A percentile compares a stretch with the other conserved stretches of the same genome.
Evolutionary conservation across 53 echinoderm and acorn worm species (phyloP).

Genomic region (Echinarachnius parma): DNA sequence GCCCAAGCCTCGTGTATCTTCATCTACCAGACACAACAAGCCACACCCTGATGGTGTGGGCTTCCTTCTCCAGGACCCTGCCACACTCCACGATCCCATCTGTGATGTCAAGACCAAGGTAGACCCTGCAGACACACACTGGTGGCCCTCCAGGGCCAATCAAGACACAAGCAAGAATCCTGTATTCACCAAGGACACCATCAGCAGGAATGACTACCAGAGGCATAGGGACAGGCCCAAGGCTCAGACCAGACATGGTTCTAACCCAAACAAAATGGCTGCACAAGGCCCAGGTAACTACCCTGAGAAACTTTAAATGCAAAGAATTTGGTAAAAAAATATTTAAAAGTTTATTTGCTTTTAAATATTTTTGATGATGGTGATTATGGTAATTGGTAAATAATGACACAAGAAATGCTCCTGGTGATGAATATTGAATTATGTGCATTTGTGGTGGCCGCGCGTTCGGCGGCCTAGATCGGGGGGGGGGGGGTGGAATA

Average conservation of each 20-base stretch:
- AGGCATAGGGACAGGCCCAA: slow-evolving; percentile 11
- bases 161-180: slow-evolving; percentile 31
- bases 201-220: slow-evolving; percentile 65
- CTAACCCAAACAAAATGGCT: slow-evolving; percentile 61
- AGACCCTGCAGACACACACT: slow-evolving; percentile 50
- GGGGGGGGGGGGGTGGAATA: too few species aligned
- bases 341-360: background rate
- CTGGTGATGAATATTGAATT: too few species aligned
- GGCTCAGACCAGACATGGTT: slow-evolving; percentile 73
- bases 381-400: background rate
- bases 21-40: slow-evolving; percentile 63
- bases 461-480: too few species aligned
- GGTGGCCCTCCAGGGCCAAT: slow-evolving; percentile 63
- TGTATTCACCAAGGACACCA: slow-evolving; percentile 64
- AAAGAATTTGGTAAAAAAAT: background rate
- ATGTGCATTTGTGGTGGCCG: too few species aligned
- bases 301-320: too few species aligned
- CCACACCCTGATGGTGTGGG: slow-evolving; percentile 80
- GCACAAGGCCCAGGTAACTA: slow-evolving; percentile 77
- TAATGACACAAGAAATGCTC: too few species aligned
- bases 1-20: slow-evolving; percentile 45
- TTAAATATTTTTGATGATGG: background rate
- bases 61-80: slow-evolving; percentile 82
- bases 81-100: slow-evolving; percentile 79
- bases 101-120: slow-evolving; percentile 79